Conservation (phyloP, 2,888 invertebrate genomes). For the Trisateles emortualis region DNA sequence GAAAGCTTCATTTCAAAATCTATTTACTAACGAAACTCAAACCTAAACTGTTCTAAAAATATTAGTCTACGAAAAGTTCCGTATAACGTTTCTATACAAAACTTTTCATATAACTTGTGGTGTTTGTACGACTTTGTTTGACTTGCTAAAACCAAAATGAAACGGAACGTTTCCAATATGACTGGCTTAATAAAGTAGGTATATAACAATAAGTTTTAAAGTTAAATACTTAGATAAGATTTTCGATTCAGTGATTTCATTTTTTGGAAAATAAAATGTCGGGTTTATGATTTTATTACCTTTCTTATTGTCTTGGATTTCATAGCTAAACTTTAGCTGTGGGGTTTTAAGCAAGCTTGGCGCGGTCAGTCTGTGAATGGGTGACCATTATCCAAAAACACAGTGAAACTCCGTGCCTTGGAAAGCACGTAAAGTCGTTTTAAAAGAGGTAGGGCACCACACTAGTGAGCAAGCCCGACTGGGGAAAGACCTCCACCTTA, state of each 20-base stretch:
- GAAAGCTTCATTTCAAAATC: constrained; percentile 31
- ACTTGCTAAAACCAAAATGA: constrained; percentile 52
- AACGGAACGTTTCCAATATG: constrained; percentile 55
- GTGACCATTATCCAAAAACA: too few relatives aligned
- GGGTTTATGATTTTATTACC: constrained; percentile 17
- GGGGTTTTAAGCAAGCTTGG: too few relatives aligned
- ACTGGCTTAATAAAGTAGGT: constrained; percentile 46
- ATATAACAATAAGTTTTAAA: constrained; percentile 49
- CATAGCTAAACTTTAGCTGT: background rate
- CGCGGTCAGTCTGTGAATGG: too few relatives aligned
- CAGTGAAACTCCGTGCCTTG: too few relatives aligned
- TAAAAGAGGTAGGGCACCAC: too few relatives aligned
- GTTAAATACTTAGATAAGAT: constrained; percentile 35
- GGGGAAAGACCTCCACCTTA: too few relatives aligned
- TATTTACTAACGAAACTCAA: constrained; percentile 55
- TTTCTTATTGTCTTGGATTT: background rate
- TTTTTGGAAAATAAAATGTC: constrained; percentile 29
- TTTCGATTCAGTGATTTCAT: constrained; percentile 23
- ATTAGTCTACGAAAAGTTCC: constrained; percentile 56
- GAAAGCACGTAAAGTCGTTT: too few relatives aligned
- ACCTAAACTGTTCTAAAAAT: constrained; percentile 52
- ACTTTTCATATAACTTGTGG: constrained; percentile 51
- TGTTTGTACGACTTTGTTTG: constrained; percentile 55
- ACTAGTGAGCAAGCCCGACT: too few relatives aligned
- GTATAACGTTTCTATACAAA: constrained; percentile 40